Evolutionary conservation across 2,113 vertebrate genomes (phyloP).

Genomic region (Stegostoma tigrinum): DNA sequence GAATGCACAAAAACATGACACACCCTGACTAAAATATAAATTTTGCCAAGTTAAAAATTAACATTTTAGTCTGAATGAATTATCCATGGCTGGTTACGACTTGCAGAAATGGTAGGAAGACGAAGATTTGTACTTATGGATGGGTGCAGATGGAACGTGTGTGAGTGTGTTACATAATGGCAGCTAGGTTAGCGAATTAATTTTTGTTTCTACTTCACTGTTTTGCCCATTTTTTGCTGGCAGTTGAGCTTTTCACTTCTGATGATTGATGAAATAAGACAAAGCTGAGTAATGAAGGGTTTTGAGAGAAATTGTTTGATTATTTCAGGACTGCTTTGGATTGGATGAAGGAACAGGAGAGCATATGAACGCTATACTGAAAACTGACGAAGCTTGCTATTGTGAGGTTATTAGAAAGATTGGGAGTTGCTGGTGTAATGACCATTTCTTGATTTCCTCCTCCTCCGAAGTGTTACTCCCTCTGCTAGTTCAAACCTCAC

Average conservation of each 20-base stretch:
- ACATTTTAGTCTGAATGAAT: not conserved
- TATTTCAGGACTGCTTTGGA: not conserved
- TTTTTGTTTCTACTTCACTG: not conserved
- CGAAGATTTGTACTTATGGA: not conserved
- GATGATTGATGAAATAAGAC: not conserved
- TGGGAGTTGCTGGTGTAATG: not conserved
- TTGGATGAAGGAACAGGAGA: not conserved
- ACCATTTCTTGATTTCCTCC: not conserved
- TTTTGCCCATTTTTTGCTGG: not conserved
- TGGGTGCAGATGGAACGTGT: no score
- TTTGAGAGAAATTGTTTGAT: not conserved
- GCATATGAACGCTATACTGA: not conserved
- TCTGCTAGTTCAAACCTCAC: not conserved
- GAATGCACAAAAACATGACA: not conserved
- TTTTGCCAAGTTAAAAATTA: not conserved
- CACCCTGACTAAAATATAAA: not conserved
- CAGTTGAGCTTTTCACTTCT: not conserved
- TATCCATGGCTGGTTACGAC: not conserved
- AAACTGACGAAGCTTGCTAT: not conserved
- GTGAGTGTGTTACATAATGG: not conserved
- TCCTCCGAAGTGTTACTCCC: not conserved
- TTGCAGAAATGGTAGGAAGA: not conserved
- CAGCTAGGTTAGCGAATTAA: not conserved
- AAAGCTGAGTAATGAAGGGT: not conserved
- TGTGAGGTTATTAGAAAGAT: not conserved